Conservation (phyloP, 2,113 vertebrate species). For the Romanogobio albipinnatus region DNA sequence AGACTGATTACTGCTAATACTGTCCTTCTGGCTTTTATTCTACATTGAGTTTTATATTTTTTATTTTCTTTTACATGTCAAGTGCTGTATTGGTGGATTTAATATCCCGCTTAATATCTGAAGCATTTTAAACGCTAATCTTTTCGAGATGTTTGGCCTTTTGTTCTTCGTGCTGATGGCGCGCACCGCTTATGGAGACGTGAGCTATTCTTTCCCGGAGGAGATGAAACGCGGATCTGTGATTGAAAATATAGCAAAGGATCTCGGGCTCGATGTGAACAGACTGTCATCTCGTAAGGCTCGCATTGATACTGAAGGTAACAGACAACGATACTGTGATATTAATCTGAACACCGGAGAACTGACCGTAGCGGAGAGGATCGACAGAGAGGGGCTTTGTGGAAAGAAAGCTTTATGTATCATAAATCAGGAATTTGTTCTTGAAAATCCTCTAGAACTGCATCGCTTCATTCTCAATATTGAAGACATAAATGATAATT, state of each 20-base stretch:
- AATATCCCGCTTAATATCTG: neutral
- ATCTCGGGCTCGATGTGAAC: neutral
- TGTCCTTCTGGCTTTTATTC: neutral
- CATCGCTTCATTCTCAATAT: conserved; percentile 63
- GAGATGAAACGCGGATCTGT: conserved; percentile 40
- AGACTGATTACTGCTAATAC: neutral
- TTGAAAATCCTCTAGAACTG: conserved; percentile 57
- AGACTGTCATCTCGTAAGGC: conserved; percentile 57
- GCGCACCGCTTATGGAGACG: conserved; percentile 55
- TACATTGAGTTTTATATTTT: conserved; percentile 22
- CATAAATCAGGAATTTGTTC: conserved; percentile 70
- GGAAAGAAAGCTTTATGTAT: conserved; percentile 59
- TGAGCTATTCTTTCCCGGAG: conserved; percentile 70
- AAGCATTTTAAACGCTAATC: no score
- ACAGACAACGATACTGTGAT: conserved; percentile 42
- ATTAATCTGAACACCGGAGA: conserved; percentile 72
- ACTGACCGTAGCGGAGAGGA: conserved; percentile 66
- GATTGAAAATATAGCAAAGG: conserved; percentile 38
- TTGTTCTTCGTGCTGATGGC: conserved; percentile 24
- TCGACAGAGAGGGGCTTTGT: conserved; percentile 75
- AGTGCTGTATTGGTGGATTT: neutral
- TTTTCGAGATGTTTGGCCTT: neutral
- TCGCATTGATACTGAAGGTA: conserved; percentile 56
- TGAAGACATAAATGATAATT: conserved; percentile 71
- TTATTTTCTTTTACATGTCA: neutral